phyloP scores from a whole-genome alignment of 2,888 invertebrate genomes.

The Eurois occulta region DNA sequence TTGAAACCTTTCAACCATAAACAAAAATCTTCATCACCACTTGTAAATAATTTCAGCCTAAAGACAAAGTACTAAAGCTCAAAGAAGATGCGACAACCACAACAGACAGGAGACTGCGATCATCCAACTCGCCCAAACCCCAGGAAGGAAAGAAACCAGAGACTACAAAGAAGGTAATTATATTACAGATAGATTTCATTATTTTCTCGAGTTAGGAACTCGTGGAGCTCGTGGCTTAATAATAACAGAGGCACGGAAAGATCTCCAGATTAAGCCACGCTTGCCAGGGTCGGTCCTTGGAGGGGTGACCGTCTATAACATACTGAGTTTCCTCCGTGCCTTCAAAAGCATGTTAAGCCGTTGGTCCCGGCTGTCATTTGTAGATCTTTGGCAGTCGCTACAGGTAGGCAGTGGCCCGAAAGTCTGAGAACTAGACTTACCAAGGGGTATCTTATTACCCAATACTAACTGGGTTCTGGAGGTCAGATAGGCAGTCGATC shows the following conservation, averaged over 20 bases:
- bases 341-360: background rate
- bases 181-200: background rate
- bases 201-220: background rate
- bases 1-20: background rate
- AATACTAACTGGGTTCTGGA: too few species aligned
- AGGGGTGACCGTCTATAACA: background rate
- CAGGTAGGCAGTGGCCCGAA: background rate
- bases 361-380: background rate
- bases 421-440: background rate
- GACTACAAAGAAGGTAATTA: slow-evolving; percentile 34
- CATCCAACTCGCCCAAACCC: slow-evolving; percentile 82
- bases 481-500: background rate
- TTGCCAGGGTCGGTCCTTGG: background rate
- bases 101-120: slow-evolving; percentile 82
- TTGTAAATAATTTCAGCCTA: slow-evolving; percentile 77
- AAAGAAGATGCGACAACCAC: slow-evolving; percentile 76
- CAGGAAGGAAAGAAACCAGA: slow-evolving; percentile 59
- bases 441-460: too few species aligned
- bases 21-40: slow-evolving; percentile 3
- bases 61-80: slow-evolving; percentile 83
- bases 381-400: background rate
- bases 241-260: background rate
- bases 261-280: background rate
- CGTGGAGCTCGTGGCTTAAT: background rate
- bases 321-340: background rate